Percentiles rank a stretch among this genome's conserved stretches.
These are phyloP conservation scores for Diplolepis rosae DNA, from an alignment of 2,888 invertebrate genomes.

Conservation along the genomic window DNA sequence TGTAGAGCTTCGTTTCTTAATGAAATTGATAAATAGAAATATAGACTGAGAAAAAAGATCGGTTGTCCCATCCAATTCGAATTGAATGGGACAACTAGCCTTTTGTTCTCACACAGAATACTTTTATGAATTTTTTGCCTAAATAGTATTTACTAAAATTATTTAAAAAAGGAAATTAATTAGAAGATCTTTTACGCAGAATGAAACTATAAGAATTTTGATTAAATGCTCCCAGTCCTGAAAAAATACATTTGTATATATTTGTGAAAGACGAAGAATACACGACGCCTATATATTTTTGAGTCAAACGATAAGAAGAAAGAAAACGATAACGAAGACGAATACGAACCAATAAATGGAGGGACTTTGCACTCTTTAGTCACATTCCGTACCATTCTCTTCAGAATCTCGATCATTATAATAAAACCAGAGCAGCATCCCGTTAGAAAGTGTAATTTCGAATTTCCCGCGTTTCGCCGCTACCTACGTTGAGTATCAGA, in stretches of 20 bases:
- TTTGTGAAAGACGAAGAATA: background rate
- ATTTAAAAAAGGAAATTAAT: no score
- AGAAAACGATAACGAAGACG: conserved; percentile 1
- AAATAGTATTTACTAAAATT: no score
- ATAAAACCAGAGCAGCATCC: background rate
- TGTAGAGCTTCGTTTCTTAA: background rate
- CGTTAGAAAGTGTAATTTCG: background rate
- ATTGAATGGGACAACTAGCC: no score
- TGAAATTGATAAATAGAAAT: background rate
- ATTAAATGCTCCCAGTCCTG: background rate
- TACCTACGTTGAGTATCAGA: no score
- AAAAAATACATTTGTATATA: background rate
- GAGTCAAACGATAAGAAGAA: conserved; percentile 13
- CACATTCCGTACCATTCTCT: conserved; percentile 8
- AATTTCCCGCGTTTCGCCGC: conserved; percentile 3
- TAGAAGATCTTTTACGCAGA: no score
- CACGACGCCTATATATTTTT: background rate
- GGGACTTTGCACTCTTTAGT: conserved; percentile 9
- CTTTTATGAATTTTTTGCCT: no score
- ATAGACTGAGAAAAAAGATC: no score
- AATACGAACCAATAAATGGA: conserved; percentile 7
- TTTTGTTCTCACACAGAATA: no score
- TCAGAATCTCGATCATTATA: background rate
- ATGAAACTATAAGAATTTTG: background rate
- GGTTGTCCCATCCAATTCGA: no score